These are phyloP conservation scores for Boulengeromyrus knoepffleri DNA, from an alignment of 2,113 vertebrate species.

Conservation along the genomic window DNA sequence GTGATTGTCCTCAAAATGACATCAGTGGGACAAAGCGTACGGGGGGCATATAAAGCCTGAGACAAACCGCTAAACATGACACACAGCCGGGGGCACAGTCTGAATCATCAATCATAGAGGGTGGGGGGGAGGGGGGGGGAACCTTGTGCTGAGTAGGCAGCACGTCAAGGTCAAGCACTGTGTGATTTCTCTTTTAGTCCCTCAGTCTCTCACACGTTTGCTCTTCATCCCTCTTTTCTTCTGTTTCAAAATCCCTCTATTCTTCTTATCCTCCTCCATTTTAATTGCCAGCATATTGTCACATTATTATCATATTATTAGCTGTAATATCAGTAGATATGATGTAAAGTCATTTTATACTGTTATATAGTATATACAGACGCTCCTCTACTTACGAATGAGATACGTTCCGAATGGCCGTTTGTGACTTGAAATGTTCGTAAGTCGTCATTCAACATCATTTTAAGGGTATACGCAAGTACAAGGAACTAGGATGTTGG, in stretches of 20 bases:
- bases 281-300: not conserved
- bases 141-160: conserved; percentile 24
- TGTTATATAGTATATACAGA: not conserved
- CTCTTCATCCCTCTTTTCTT: not conserved
- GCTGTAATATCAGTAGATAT: not conserved
- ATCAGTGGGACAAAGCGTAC: not conserved
- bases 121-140: not conserved
- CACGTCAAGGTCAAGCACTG: conserved; percentile 32
- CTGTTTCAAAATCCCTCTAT: not conserved
- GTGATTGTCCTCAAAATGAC: not conserved
- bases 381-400: too few relatives aligned
- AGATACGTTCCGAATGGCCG: too few relatives aligned
- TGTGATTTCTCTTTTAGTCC: conserved; percentile 22
- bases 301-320: not conserved
- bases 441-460: too few relatives aligned
- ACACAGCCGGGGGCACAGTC: not conserved
- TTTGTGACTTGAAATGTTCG: too few relatives aligned
- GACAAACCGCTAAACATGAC: not conserved
- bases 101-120: not conserved
- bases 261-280: not conserved
- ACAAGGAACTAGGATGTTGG: too few relatives aligned
- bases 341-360: not conserved
- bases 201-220: not conserved
- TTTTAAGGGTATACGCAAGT: too few relatives aligned
- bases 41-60: not conserved